A percentile compares a stretch with the other conserved stretches of the same genome.
Evolutionary conservation across 2,113 vertebrate species (phyloP).

Genomic region (Malaclemys terrapin): DNA sequence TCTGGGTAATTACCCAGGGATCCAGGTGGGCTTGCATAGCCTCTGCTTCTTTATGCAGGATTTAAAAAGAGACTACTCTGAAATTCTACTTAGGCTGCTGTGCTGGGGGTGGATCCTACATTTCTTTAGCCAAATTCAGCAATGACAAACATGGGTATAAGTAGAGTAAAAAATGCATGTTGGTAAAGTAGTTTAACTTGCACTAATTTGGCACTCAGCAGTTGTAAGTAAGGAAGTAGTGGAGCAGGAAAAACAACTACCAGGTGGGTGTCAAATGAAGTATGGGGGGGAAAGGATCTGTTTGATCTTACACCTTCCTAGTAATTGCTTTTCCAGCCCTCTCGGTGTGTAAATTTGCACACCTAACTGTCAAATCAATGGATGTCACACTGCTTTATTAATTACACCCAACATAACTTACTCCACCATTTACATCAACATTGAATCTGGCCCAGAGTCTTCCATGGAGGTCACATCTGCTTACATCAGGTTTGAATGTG

Average conservation of each 20-base stretch:
- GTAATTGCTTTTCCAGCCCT: background rate
- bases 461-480: fast-evolving
- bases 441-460: background rate
- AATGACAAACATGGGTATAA: background rate
- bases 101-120: background rate
- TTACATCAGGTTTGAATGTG: background rate
- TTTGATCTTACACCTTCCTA: background rate
- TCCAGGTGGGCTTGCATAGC: background rate
- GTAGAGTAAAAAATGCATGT: background rate
- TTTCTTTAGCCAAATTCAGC: background rate
- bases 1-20: background rate
- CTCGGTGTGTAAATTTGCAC: background rate
- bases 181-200: background rate
- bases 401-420: background rate
- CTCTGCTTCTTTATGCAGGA: background rate
- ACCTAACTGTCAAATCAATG: background rate
- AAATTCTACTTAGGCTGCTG: background rate
- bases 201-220: background rate
- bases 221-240: background rate
- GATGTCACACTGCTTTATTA: background rate
- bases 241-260: background rate
- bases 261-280: fast-evolving
- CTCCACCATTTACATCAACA: background rate
- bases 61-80: background rate
- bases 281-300: background rate